Evolutionary conservation across 2,113 vertebrate genomes (phyloP), one percentile per base, ranked within the genome.

Genomic region (Engystomops pustulosus): DNA sequence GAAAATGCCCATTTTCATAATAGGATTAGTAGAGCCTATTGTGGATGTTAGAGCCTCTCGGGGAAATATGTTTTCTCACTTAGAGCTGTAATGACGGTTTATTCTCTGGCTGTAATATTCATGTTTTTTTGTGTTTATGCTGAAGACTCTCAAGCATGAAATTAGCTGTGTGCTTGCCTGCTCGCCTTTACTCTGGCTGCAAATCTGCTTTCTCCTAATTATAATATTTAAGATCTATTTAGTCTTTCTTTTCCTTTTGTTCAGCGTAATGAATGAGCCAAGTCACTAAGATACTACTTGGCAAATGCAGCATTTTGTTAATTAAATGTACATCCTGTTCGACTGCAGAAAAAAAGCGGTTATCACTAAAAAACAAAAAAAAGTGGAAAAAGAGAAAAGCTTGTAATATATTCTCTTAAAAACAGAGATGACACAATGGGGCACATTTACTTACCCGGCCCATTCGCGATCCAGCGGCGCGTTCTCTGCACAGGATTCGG

Each of bases 61-160:
- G 78, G 58, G 44, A 80, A 80, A 67, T 62, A 80, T 67, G 41
- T 80, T 80, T 80, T 80, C 78, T 80, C 44, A 49, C 60, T 80
- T 80, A 68, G 36, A 27, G 78, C 78, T 80, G 58, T 67, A 67
- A 68, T 80, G 60, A 80, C 11, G 41, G 58, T 80, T 67, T 68
- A 80, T 80, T 68, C 58, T 80, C 44, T 47, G 10, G 25, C 44
- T 80, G 44, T 80, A 45, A 49, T 80, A 80, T 76, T 76, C 6
- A 30, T 80, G 60, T 68, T 68, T 80, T 41, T 45, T 72, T 72
- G 60, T 68, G 25, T 68, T 68, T 80, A 34, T 68, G 62, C 41
- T 49, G 60, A 67, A 80, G 7, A 79, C 62, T 80, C 62, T 80
- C 60, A 80, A 34, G 78, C 78, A 80, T 80, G 78, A 80, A 80